A percentile compares a stretch with the other conserved stretches of the same genome.
Conservation (phyloP, 2,113 vertebrate species). For the Scomber colias region DNA sequence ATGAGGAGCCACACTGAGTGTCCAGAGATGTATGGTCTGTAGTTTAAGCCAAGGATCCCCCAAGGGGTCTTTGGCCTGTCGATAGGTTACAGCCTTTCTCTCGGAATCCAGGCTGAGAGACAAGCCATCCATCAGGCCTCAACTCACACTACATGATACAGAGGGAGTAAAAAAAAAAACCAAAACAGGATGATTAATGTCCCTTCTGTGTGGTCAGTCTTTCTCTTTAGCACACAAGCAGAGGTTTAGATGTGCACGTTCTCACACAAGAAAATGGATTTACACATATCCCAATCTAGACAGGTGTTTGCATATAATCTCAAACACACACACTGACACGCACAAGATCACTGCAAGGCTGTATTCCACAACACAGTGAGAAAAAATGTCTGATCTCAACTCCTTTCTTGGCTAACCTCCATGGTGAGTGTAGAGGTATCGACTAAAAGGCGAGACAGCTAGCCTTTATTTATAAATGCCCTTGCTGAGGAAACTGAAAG, state of each 20-base stretch:
- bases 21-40: constrained; percentile 47
- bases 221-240: constrained; percentile 52
- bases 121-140: constrained; percentile 80
- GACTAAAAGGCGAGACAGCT: constrained; percentile 30
- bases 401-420: constrained; percentile 59
- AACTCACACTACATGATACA: constrained; percentile 62
- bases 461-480: constrained; percentile 59
- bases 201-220: constrained; percentile 70
- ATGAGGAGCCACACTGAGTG: constrained; percentile 15
- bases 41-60: constrained; percentile 55
- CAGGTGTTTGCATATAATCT: constrained; percentile 30
- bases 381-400: constrained; percentile 54
- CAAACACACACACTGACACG: constrained; percentile 10
- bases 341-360: constrained; percentile 34
- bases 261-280: constrained; percentile 23
- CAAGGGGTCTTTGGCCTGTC: constrained; percentile 55
- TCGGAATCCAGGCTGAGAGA: constrained; percentile 57
- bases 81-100: constrained; percentile 59
- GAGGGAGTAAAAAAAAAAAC: constrained; percentile 22
- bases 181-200: constrained; percentile 76
- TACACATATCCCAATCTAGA: constrained; percentile 17
- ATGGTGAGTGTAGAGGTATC: constrained; percentile 49
- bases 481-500: constrained; percentile 46
- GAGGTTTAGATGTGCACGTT: constrained; percentile 17
- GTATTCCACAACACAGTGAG: constrained; percentile 45